These are phyloP conservation scores for Ivindomyrus marchei DNA, from an alignment of 2,113 vertebrate genomes.

Conservation along the genomic window DNA sequence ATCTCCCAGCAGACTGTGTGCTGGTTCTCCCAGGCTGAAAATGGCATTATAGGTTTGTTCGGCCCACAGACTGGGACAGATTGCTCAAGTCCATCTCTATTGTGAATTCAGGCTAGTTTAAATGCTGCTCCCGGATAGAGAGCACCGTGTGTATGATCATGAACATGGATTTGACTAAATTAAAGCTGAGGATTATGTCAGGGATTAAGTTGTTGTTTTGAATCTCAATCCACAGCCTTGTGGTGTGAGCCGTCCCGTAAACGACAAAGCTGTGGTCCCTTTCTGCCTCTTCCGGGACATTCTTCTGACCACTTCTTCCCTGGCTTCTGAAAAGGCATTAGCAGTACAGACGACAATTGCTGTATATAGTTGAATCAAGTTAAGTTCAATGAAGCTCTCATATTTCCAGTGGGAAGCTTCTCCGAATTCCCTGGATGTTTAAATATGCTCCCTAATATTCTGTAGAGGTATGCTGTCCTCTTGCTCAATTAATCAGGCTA, in stretches of 20 bases:
- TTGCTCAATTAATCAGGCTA: background rate
- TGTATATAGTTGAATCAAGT: background rate
- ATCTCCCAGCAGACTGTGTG: background rate
- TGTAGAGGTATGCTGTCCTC: background rate
- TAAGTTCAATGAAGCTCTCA: background rate
- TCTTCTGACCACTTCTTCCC: constrained; percentile 29
- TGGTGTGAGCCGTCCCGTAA: constrained; percentile 39
- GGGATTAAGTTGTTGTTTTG: constrained; percentile 63
- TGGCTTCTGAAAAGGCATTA: constrained; percentile 14
- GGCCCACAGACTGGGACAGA: background rate
- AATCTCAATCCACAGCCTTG: constrained; percentile 46
- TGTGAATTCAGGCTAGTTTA: constrained; percentile 19
- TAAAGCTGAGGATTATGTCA: constrained; percentile 63
- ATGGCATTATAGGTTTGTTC: background rate
- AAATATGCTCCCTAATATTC: background rate
- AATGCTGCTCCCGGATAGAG: constrained; percentile 39
- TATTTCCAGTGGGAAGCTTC: background rate
- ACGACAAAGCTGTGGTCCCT: constrained; percentile 41
- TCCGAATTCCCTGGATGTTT: background rate
- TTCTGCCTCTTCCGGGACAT: constrained; percentile 33
- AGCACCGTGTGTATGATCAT: constrained; percentile 45
- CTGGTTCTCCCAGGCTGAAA: background rate
- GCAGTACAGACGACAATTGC: background rate
- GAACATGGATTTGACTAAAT: constrained; percentile 59
- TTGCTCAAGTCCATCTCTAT: background rate